Conservation (phyloP, 2,113 vertebrate genomes). For the Grammomys dolichurus region DNA sequence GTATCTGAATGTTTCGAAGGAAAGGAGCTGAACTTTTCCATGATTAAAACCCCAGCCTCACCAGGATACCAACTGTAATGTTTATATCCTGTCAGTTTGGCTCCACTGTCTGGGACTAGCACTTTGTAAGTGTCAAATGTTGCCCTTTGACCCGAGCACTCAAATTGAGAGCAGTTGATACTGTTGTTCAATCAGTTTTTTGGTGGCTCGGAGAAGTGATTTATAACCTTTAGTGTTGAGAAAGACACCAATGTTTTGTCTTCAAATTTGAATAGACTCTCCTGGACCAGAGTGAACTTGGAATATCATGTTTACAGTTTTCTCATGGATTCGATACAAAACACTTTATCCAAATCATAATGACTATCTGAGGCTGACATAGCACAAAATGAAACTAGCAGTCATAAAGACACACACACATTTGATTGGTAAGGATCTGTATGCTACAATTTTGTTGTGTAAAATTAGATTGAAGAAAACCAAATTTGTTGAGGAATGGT, state of each 20-base stretch:
- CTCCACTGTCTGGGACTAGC: not conserved
- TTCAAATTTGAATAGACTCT: conserved; percentile 38
- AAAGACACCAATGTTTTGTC: not conserved
- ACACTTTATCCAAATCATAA: conserved; percentile 6
- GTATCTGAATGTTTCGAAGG: not conserved
- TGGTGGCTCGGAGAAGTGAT: not conserved
- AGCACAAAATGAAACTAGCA: conserved; percentile 61
- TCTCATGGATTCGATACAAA: conserved; percentile 43
- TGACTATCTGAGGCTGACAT: conserved; percentile 45
- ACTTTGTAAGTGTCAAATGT: not conserved
- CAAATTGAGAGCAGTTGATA: not conserved
- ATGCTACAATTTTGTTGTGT: not conserved
- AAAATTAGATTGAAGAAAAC: conserved; percentile 12
- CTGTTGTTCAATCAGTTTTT: not conserved
- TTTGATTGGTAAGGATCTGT: not conserved
- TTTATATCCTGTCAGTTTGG: not conserved
- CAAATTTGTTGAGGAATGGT: conserved; percentile 10
- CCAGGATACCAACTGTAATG: not conserved
- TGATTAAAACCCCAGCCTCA: not conserved
- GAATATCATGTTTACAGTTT: conserved; percentile 40
- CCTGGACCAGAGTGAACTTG: not conserved
- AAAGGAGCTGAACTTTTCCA: not conserved
- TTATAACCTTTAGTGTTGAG: conserved; percentile 10
- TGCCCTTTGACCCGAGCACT: conserved; percentile 9
- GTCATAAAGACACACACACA: not conserved